Conservation (phyloP, 2,888 invertebrate species). For the Deilephila elpenor region DNA sequence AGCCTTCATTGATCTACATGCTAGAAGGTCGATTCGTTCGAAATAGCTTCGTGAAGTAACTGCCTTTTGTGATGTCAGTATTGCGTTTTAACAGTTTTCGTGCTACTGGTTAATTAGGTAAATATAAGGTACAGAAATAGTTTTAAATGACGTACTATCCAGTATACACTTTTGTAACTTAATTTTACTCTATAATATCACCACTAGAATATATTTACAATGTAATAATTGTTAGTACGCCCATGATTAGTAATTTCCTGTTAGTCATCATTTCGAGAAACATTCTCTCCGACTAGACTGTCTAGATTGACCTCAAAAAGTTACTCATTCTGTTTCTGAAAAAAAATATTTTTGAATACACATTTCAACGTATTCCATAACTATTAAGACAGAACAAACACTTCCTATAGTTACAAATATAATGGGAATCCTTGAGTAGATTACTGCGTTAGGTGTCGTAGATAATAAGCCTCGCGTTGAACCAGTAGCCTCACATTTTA, state of each 20-base stretch:
- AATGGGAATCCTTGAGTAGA: too few species aligned
- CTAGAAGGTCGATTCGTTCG: conserved; percentile 3
- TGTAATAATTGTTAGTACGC: neutral
- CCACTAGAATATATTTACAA: neutral
- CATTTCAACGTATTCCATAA: too few species aligned
- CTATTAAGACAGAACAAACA: too few species aligned
- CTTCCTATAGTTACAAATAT: too few species aligned
- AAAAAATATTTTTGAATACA: too few species aligned
- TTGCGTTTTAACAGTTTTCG: neutral
- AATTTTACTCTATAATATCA: neutral
- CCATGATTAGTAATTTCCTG: neutral
- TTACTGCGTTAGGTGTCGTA: too few species aligned
- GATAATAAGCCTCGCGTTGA: too few species aligned
- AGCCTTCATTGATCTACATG: conserved; percentile 3
- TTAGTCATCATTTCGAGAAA: neutral
- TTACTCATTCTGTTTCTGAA: too few species aligned
- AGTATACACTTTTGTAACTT: neutral
- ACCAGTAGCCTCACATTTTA: too few species aligned
- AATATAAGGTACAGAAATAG: neutral
- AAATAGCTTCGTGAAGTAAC: neutral
- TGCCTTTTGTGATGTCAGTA: conserved; percentile 6
- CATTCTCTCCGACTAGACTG: neutral
- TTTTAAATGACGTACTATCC: neutral
- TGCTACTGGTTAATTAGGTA: neutral
- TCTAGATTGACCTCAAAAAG: neutral